Conservation (phyloP, 1,140 invertebrate species). For the Oryctes rhinoceros region DNA sequence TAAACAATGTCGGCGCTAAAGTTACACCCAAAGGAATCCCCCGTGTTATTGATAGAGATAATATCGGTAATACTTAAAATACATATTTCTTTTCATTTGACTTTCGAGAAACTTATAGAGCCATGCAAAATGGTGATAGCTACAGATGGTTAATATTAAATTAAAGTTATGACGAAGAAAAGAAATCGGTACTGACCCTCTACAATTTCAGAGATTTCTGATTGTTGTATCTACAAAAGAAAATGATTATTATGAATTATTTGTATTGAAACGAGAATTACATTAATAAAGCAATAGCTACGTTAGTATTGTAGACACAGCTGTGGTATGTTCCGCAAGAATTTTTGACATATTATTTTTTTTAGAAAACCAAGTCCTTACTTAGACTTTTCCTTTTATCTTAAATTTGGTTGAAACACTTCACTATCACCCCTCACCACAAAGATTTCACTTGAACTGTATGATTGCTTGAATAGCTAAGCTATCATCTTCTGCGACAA, state of each 20-base stretch:
- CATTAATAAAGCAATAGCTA: too few relatives aligned
- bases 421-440: too few relatives aligned
- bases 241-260: not conserved
- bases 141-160: not conserved
- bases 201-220: slow-evolving; percentile 4
- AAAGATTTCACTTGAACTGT: too few relatives aligned
- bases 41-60: too few relatives aligned
- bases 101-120: not conserved
- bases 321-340: not conserved
- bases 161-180: not conserved
- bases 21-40: too few relatives aligned
- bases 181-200: slow-evolving; percentile 28
- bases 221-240: slow-evolving; percentile 29
- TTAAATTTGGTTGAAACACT: too few relatives aligned
- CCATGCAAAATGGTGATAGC: not conserved
- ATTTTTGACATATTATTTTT: too few relatives aligned
- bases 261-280: not conserved
- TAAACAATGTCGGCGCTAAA: too few relatives aligned
- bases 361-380: not conserved
- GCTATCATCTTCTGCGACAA: too few relatives aligned
- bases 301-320: not conserved
- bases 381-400: not conserved
- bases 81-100: too few relatives aligned
- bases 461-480: too few relatives aligned
- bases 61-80: too few relatives aligned